Conservation (phyloP, 1,140 invertebrate species). For the Lanistes nyassanus region DNA sequence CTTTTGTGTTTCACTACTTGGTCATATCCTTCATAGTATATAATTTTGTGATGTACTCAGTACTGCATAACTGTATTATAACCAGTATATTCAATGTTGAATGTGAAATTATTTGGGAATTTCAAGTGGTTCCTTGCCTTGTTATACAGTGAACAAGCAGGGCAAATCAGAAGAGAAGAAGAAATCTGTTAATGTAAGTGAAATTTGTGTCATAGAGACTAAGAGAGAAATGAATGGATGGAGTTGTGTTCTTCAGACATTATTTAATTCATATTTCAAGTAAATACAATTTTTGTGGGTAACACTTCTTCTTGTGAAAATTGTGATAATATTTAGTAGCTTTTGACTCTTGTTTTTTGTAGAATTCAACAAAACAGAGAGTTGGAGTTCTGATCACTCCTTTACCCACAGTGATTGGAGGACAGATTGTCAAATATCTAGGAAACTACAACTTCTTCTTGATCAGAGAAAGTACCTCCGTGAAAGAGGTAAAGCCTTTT, state of each 20-base stretch:
- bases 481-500: constrained; percentile 78
- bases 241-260: neutral
- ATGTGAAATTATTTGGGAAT: no score
- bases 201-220: neutral
- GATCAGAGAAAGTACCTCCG: constrained; percentile 91
- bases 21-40: no score
- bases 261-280: constrained; percentile 20
- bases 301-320: neutral
- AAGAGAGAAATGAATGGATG: neutral
- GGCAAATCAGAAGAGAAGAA: no score
- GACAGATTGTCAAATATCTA: constrained; percentile 83
- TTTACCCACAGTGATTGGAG: constrained; percentile 83
- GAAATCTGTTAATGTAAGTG: no score
- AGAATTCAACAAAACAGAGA: neutral
- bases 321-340: neutral
- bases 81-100: no score
- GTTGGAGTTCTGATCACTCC: constrained; percentile 85
- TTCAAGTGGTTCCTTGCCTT: no score
- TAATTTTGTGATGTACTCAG: no score
- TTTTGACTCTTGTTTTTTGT: neutral
- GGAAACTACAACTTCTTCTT: constrained; percentile 96
- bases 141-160: no score
- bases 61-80: no score
- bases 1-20: no score
- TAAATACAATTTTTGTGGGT: neutral